Evolutionary conservation across 2,888 invertebrate genomes (phyloP).

Genomic region (Parnassius mnemosyne): DNA sequence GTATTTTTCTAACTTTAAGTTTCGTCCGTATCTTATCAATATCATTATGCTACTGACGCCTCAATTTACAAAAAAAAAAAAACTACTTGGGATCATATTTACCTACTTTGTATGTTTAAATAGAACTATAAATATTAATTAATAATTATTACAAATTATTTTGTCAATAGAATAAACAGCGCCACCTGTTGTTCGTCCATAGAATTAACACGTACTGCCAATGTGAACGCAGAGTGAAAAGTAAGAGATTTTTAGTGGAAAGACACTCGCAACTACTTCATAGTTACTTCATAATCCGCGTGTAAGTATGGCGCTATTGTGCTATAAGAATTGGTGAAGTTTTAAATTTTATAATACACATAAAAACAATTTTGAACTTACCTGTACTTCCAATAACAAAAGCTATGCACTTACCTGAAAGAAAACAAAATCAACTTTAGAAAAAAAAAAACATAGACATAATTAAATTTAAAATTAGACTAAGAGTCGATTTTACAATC

Average conservation of each 20-base stretch:
- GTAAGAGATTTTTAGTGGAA: neutral
- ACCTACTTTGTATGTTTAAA: too few species aligned
- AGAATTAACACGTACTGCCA: neutral
- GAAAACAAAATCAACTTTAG: neutral
- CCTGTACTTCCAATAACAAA: neutral
- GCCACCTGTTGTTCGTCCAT: slow-evolving; percentile 4
- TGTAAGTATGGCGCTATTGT: slow-evolving; percentile 2
- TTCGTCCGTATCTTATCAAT: too few species aligned
- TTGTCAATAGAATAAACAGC: neutral
- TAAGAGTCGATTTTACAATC: too few species aligned
- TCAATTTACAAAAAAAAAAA: too few species aligned
- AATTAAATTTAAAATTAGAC: too few species aligned
- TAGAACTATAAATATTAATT: too few species aligned
- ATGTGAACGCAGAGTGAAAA: neutral
- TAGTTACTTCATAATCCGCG: slow-evolving; percentile 9
- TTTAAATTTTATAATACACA: neutral
- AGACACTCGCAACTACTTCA: neutral
- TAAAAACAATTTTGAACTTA: slow-evolving; percentile 1
- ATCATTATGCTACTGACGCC: too few species aligned
- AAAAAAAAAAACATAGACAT: too few species aligned
- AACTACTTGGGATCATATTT: too few species aligned
- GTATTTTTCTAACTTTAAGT: too few species aligned
- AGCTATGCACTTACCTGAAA: slow-evolving; percentile 19
- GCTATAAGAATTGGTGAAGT: neutral
- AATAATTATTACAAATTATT: too few species aligned